phyloP scores from a whole-genome alignment of 30 jellyfish, hydroid and myxozoan genomes.

The Turritopsis dohrnii region DNA sequence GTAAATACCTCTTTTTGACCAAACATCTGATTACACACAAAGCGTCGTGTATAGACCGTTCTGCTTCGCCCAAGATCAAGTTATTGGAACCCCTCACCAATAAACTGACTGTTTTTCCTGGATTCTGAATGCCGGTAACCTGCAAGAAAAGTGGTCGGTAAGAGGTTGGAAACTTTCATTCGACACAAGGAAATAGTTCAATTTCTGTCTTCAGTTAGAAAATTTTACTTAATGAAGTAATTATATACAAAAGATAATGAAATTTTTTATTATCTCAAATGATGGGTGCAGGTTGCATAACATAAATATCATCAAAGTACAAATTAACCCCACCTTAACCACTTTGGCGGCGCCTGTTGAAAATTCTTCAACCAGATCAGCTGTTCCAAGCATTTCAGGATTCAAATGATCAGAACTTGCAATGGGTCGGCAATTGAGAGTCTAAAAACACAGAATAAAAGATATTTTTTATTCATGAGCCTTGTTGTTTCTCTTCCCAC shows the following conservation, averaged over 20 bases:
- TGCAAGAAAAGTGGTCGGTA: neutral
- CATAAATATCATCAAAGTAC: neutral
- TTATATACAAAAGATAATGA: no score
- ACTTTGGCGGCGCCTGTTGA: slow-evolving; percentile 98
- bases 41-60: slow-evolving; percentile 98
- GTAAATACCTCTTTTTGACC: slow-evolving; percentile 73
- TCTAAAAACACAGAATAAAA: no score
- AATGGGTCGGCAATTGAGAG: slow-evolving; percentile 88
- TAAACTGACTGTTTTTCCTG: slow-evolving; percentile 91
- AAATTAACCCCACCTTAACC: slow-evolving; percentile 59
- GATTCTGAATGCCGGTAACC: slow-evolving; percentile 95
- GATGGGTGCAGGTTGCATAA: no score
- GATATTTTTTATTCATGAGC: no score
- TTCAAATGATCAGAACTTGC: slow-evolving; percentile 98
- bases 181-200: no score
- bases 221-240: no score
- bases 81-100: slow-evolving; percentile 93
- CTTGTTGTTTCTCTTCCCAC: no score
- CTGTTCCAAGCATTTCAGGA: slow-evolving; percentile 95
- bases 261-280: no score
- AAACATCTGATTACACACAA: slow-evolving; percentile 94
- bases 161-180: neutral
- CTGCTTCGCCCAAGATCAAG: slow-evolving; percentile 98
- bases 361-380: slow-evolving; percentile 96
- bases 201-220: no score